These are phyloP conservation scores for Hoplias malabaricus DNA, from an alignment of 2,113 vertebrate genomes.

Conservation along the genomic window DNA sequence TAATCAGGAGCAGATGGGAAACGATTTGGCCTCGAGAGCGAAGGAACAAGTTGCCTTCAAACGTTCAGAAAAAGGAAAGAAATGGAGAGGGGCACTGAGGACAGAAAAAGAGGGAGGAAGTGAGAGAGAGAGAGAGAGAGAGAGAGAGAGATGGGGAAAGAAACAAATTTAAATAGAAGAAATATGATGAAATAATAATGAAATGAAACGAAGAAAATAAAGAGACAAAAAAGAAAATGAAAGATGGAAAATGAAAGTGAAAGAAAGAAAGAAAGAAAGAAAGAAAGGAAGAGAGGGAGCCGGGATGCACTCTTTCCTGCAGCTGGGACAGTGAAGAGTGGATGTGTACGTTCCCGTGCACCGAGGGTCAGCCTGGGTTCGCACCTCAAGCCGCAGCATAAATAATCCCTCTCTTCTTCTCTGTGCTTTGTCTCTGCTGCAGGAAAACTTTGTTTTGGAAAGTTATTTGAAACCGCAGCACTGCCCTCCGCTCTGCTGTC, in stretches of 20 bases:
- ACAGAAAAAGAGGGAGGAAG: slow-evolving; percentile 22
- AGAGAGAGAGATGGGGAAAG: slow-evolving; percentile 35
- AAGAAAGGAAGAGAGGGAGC: slow-evolving; percentile 32
- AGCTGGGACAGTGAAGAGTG: slow-evolving; percentile 59
- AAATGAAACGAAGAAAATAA: slow-evolving; percentile 34
- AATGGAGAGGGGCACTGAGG: slow-evolving; percentile 40
- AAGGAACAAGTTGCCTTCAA: slow-evolving; percentile 69
- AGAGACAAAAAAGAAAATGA: slow-evolving; percentile 40
- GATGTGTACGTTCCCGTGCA: slow-evolving; percentile 23
- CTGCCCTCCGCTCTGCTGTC: slow-evolving; percentile 2
- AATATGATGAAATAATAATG: slow-evolving; percentile 8
- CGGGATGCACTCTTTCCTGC: slow-evolving; percentile 38
- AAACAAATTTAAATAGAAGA: slow-evolving; percentile 38
- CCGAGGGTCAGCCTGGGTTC: neutral
- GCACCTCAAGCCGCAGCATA: slow-evolving; percentile 21
- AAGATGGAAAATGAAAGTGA: slow-evolving; percentile 34
- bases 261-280: slow-evolving; percentile 14
- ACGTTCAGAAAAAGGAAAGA: slow-evolving; percentile 54
- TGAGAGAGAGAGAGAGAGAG: neutral
- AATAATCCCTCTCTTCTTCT: slow-evolving; percentile 26
- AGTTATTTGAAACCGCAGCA: slow-evolving; percentile 33
- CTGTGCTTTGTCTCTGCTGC: slow-evolving; percentile 25
- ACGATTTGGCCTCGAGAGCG: slow-evolving; percentile 72
- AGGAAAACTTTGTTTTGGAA: slow-evolving; percentile 48
- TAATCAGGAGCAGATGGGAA: slow-evolving; percentile 80